Evolutionary conservation across 2,888 invertebrate species (phyloP).

Genomic region (Lathronympha strigana): DNA sequence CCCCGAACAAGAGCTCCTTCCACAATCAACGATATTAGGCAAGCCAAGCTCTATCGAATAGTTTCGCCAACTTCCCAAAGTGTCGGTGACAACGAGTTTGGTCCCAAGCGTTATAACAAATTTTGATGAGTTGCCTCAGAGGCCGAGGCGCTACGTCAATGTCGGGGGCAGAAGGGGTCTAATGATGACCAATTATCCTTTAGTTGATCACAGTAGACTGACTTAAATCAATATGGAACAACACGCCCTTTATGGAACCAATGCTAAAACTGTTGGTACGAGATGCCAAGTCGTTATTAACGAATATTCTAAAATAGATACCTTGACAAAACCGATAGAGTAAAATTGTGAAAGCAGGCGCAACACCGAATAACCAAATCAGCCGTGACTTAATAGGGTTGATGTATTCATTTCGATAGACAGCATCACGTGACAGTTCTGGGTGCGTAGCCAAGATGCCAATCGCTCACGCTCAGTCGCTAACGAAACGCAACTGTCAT

Average conservation of each 20-base stretch:
- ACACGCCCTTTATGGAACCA: background rate
- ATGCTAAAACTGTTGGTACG: background rate
- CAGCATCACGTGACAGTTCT: no score
- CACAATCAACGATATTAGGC: slow-evolving; percentile 16
- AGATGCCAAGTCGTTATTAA: no score
- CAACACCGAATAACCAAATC: no score
- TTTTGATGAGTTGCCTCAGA: slow-evolving; percentile 40
- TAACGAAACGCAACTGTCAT: no score
- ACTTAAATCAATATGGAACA: background rate
- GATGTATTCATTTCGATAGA: no score
- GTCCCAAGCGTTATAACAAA: slow-evolving; percentile 35
- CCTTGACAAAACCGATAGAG: no score
- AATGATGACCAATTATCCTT: slow-evolving; percentile 46
- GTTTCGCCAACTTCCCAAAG: slow-evolving; percentile 29
- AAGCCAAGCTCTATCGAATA: slow-evolving; percentile 28
- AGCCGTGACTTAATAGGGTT: no score
- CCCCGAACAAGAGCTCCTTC: slow-evolving; percentile 3
- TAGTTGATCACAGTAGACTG: slow-evolving; percentile 11
- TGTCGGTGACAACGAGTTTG: slow-evolving; percentile 24
- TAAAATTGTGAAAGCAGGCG: no score
- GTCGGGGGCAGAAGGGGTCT: slow-evolving; percentile 47
- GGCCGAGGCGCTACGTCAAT: slow-evolving; percentile 56
- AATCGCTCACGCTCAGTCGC: no score
- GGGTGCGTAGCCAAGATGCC: no score
- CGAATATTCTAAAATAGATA: no score